Evolutionary conservation across 2,888 invertebrate genomes (phyloP), one percentile per base, ranked within the genome.

Genomic region (Cepaea hortensis): DNA sequence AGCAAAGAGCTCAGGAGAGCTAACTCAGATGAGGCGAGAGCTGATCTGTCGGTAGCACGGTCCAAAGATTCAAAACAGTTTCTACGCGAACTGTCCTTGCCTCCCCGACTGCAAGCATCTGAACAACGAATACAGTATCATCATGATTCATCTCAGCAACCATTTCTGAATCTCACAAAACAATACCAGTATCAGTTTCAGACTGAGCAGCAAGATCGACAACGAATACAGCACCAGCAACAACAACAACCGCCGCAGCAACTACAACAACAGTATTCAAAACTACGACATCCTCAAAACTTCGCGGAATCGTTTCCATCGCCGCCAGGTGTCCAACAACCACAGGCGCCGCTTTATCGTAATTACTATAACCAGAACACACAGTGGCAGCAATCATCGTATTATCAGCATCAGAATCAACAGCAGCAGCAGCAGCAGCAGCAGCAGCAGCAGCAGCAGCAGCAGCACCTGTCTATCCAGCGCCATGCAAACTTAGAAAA

Each of bases 101-200:
- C 83, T 13, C 81, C 87, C 1, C 87, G 87, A 7, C 70, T 87
- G n/a, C 87, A 87, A 35, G 1, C 87, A 46, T 62, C 87, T n/a
- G 87, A 87, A 50, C 87, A 87, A 70, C 79, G 87, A 86, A 82
- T 88, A 72, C 86, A 88, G 77, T 80, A 68, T 46, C 80, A 86
- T 65, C 73, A n/a, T 50, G 91, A 92, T 81, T 90, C 90, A 55
- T 73, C 61, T 9, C 87, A 70, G 48, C 85, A 83, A 65, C 86
- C 76, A 11, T 87, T 50, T 18, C 61, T 80, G 35, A 83, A 80
- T 20, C 82, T 81, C 15, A 55, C 87, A 46, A 87, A 89, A 84
- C 82, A 88, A 81, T 82, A 87, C 82, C 89, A 88, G 84, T 84
- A 83, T 81, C 88, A 88, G 88, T 79, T 87, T 89, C 88, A 89